These are phyloP conservation scores for Neopelma chrysocephalum DNA, from an alignment of 2,797 vertebrate genomes.

Conservation along the genomic window DNA sequence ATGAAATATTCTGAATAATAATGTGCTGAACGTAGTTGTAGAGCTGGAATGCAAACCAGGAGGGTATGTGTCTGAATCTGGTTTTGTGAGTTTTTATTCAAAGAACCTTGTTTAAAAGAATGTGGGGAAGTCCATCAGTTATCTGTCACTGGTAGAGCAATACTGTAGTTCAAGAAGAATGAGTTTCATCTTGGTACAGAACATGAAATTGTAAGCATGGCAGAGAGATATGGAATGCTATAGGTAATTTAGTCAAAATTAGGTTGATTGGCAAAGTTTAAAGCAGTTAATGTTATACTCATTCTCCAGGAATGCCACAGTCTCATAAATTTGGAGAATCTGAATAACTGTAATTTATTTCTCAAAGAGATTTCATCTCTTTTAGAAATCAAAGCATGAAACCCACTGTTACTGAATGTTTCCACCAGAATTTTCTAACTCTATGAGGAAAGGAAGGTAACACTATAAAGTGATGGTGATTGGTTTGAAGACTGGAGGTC, in stretches of 20 bases:
- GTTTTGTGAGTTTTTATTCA: not conserved
- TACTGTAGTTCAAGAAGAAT: not conserved
- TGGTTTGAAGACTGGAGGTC: not conserved
- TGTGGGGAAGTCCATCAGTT: not conserved
- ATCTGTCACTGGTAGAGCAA: not conserved
- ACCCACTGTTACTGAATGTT: not conserved
- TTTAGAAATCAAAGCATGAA: not conserved
- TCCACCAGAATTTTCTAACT: not conserved
- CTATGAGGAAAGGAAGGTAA: not conserved
- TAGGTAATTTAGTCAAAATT: not conserved
- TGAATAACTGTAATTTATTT: not conserved
- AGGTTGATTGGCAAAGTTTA: not conserved
- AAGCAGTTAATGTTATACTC: not conserved
- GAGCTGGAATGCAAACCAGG: not conserved
- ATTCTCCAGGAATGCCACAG: not conserved
- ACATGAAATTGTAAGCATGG: not conserved
- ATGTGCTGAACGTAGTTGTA: not conserved
- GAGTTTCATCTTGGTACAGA: not conserved
- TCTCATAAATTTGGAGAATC: not conserved
- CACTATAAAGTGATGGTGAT: not conserved
- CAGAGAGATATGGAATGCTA: not conserved
- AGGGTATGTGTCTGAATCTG: not conserved
- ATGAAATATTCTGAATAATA: not conserved
- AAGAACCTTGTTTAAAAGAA: not conserved
- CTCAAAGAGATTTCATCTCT: not conserved